These are phyloP conservation scores for Anoncus sp. DNA, from an alignment of 2,888 invertebrate genomes.

Conservation along the genomic window DNA sequence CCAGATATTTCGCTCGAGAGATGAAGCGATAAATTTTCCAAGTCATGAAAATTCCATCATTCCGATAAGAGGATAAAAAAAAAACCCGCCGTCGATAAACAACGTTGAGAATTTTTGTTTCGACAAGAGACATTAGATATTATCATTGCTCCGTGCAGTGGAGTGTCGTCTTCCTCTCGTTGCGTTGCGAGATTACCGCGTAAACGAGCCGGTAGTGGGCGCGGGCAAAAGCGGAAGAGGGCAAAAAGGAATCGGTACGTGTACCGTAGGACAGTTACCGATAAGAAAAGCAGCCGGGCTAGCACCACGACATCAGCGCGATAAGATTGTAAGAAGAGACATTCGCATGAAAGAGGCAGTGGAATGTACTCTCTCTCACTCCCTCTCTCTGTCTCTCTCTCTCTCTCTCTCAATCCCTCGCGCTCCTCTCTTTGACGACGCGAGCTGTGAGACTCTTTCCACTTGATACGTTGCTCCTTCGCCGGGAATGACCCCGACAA, in stretches of 20 bases:
- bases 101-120: constrained; percentile 5
- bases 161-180: neutral
- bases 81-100: neutral
- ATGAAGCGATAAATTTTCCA: neutral
- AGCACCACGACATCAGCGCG: constrained; percentile 65
- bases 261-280: constrained; percentile 67
- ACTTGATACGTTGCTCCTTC: constrained; percentile 21
- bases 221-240: constrained; percentile 66
- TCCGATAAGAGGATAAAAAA: neutral
- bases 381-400: constrained; percentile 32
- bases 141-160: constrained; percentile 25
- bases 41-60: neutral
- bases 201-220: constrained; percentile 48
- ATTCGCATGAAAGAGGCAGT: constrained; percentile 64
- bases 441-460: constrained; percentile 13
- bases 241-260: constrained; percentile 64
- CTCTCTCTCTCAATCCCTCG: constrained; percentile 37
- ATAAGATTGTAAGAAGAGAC: constrained; percentile 66
- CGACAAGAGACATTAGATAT: constrained; percentile 17
- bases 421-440: constrained; percentile 16
- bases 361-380: constrained; percentile 52
- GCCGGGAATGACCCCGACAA: constrained; percentile 44
- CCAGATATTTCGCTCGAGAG: neutral
- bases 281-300: constrained; percentile 67
- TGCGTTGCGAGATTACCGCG: constrained; percentile 30